Base-by-base conservation (phyloP, 2,797 vertebrate species). In the Pagetopsis macropterus region DNA sequence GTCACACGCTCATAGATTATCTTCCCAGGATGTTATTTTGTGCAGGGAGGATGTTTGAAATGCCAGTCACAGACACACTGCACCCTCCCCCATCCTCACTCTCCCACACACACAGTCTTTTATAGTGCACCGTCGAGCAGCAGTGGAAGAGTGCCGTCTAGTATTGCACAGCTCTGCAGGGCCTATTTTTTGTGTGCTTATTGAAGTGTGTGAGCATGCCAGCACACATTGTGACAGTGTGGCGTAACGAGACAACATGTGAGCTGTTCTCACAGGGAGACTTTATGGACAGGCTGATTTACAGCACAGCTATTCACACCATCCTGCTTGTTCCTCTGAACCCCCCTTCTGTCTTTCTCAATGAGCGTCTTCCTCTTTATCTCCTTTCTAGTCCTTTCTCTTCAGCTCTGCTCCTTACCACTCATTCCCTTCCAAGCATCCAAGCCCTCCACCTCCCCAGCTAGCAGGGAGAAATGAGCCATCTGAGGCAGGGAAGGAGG, bases 1-100 rank as follows among this genome's bases (percentile, higher is more conserved):
- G 91, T 92, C 91, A 90, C 92, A 93, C 87, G 83, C 90, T 90
- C 86, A 67, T 87, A 91, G 92, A 93, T 94, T 94, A 92, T 91
- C 92, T 89, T 91, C 89, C 90, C 90, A 90, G 93, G 91, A 93
- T 94, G 91, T 92, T 92, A 91, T 92, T 94, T 89, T 91, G 86
- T 89, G 90, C 89, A 82, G 88, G 83, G 87, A 91, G 89, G 86
- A 91, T 90, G 91, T 93, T 93, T 93, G 84, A 94, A 93, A 93
- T 94, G 91, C 89, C 91, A 91, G 88, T 91, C 92, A 91, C 88
- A 92, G 82, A 78, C 87, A 75, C 82, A 75, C 65, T 67, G 87
- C 82, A 60, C 89, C 87, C 85, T 86, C 84, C 87, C 89, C 88
- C 85, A 84, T 66, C 67, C 75, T 76, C 76, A 70, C 71, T 23